Base-by-base conservation (phyloP, 1,140 invertebrate species). In the Stratiolaelaps scimitus region DNA sequence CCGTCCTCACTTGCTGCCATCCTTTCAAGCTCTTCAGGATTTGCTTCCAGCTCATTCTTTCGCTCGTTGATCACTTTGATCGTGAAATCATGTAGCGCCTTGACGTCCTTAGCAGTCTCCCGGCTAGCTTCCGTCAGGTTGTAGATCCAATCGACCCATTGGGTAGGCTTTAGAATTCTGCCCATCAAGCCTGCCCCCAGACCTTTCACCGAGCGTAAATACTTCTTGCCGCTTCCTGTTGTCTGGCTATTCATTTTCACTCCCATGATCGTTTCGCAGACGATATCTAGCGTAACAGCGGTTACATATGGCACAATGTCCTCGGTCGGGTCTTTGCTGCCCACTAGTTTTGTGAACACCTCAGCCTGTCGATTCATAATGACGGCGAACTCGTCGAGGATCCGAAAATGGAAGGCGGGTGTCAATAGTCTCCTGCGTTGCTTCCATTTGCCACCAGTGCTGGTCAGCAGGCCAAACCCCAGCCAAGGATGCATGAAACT, bases 351-450 rank as follows among this genome's bases (percentile, higher is more conserved):
- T 0, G 84, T 78, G 48, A 92, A 76, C 17, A 82, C 77, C 6
- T 80, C 74, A 28, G 82, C 78, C 70, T 91, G 85, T 67, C 85
- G 82, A 69, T 84, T 83, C 74, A 92, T 88, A 1, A 90, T 80
- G 30, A 83, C 81, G 10, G 89, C 71, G 71, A 92, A 92, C 69
- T 86, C 82, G 69, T 92, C 83, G 47, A 92, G 77, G 56, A 92
- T 88, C 67, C 83, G 82, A 71, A 89, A 89, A 75, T 92, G 89
- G 74, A 92, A 92, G 0, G 88, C 83, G 26, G 89, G 89, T 1
- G 88, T 92, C 13, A 92, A 84, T 72, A 93, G 81, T 76, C 90
- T 89, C 56, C 89, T 78, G 10, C 87, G 77, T 0, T 75, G 71
- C 48, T 82, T 81, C 88, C 89, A 93, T 75, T 87, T 87, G 17